These are phyloP conservation scores for Drosophila trapezifrons DNA, from an alignment of 1,140 invertebrate genomes.

Conservation along the genomic window DNA sequence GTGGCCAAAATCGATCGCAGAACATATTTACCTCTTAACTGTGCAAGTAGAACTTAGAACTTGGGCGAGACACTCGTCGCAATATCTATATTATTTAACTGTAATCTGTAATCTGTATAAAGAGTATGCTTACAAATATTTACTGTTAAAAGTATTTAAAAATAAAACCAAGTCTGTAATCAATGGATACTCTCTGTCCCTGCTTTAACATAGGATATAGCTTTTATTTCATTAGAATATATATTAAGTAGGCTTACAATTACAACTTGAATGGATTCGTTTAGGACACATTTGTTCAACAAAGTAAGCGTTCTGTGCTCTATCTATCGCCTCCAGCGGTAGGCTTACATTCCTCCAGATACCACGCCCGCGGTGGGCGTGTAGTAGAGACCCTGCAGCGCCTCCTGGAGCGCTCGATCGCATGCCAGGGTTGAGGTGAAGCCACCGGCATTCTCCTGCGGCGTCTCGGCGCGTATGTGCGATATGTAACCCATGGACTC, in stretches of 20 bases:
- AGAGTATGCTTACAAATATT: conserved; percentile 54
- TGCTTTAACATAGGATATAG: conserved; percentile 24
- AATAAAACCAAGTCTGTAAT: conserved; percentile 73
- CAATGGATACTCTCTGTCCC: conserved; percentile 13
- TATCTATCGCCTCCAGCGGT: background rate
- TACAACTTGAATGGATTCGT: conserved; percentile 38
- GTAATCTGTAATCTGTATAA: conserved; percentile 61
- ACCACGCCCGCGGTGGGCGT: conserved; percentile 76
- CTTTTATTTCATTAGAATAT: conserved; percentile 34
- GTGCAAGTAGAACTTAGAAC: conserved; percentile 66
- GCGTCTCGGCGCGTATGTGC: conserved; percentile 90
- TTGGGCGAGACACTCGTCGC: conserved; percentile 51
- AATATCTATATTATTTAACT: conserved; percentile 50
- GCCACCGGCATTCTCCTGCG: conserved; percentile 93
- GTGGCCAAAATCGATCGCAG: conserved; percentile 68
- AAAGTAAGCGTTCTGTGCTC: conserved; percentile 68
- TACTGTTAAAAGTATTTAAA: conserved; percentile 79
- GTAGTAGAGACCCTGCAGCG: conserved; percentile 93
- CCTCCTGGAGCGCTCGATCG: conserved; percentile 94
- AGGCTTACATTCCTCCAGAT: background rate
- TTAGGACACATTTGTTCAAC: conserved; percentile 64
- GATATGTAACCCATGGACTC: conserved; percentile 89
- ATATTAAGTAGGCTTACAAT: conserved; percentile 36
- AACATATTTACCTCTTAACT: conserved; percentile 79
- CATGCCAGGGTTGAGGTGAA: conserved; percentile 93